Conservation (phyloP, 1,140 invertebrate genomes). For the Trissolcus basalis region DNA sequence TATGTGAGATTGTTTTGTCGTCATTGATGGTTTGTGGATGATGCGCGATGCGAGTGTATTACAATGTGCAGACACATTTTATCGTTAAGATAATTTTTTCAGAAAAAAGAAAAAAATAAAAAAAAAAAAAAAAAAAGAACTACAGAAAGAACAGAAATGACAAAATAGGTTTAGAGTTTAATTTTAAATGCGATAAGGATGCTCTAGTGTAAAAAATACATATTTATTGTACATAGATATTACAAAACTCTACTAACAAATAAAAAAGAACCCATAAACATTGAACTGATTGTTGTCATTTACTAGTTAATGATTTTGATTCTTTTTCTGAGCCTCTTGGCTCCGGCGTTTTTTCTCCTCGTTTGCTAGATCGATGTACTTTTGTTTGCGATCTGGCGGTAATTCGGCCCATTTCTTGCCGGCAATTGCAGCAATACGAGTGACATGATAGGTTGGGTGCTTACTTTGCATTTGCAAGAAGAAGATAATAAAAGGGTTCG, state of each 20-base stretch:
- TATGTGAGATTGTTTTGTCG: no score
- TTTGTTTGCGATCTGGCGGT: constrained; percentile 63
- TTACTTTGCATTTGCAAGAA: constrained; percentile 64
- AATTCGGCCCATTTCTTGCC: constrained; percentile 68
- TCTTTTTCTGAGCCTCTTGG: constrained; percentile 20
- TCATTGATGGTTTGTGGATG: constrained; percentile 61
- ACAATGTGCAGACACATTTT: constrained; percentile 8
- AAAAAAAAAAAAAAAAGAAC: neutral
- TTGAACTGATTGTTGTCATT: constrained; percentile 17
- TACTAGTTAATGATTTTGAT: constrained; percentile 38
- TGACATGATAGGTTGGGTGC: constrained; percentile 64
- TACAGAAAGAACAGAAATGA: constrained; percentile 57
- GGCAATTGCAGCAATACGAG: constrained; percentile 66
- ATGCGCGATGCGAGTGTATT: constrained; percentile 58
- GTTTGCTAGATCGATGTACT: constrained; percentile 70
- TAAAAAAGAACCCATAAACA: constrained; percentile 73
- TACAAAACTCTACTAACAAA: constrained; percentile 75
- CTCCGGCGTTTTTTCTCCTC: constrained; percentile 65
- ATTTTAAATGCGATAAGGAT: constrained; percentile 68
- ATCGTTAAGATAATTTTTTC: constrained; percentile 61
- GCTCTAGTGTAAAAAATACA: constrained; percentile 76
- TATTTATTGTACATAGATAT: constrained; percentile 77
- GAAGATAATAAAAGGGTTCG: constrained; percentile 72
- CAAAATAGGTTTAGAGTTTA: constrained; percentile 62
- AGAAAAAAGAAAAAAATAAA: constrained; percentile 6